Evolutionary conservation across 2,888 invertebrate species (phyloP), one percentile per base, ranked within the genome.

Genomic region (Xylocampa areola): DNA sequence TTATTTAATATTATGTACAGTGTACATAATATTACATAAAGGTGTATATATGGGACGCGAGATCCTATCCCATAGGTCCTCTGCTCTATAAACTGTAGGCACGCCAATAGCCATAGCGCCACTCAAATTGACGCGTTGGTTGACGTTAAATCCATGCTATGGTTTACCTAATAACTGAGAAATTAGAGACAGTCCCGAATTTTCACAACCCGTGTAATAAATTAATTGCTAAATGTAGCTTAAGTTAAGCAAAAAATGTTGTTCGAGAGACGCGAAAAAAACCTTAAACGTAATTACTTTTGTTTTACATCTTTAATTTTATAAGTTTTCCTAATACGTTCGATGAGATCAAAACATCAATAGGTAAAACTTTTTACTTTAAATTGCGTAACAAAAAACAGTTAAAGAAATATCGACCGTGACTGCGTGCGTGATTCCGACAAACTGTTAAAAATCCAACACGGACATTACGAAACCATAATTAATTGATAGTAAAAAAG

Each of bases 401-500:
- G 63, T 58, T 60, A 68, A 32, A 33, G 27, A 49, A 37, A 61
- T 23, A 55, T 35, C 58, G 44, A 43, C 70, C 70, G 29, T 73
- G 59, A 68, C 41, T 11, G 8, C 25, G 39, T 50, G 70, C 67
- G 59, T 64, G 71, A 35, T 54, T 51, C 48, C 27, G 45, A 2
- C 40, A 57, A 50, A 48, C 57, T 27, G 23, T 14, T 36, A 48
- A 25, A n/a, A 57, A 57, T 39, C 33, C 30, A 44, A 35, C 37
- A 37, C 61, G 35, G 47, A 33, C 41, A 54, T 72, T 60, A 66
- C 58, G 50, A 58, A 60, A 68, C 51, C 25, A 57, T 71, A 68
- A 79, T 76, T 78, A 73, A 77, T 76, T 69, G 60, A 64, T 64
- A 50, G 58, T 63, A 68, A 59, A 58, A 67, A 68, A 66, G 63